A percentile compares a stretch with the other conserved stretches of the same genome.
Conservation (phyloP, 2,797 vertebrate species). For the Petrocephalus schoutedeni region DNA sequence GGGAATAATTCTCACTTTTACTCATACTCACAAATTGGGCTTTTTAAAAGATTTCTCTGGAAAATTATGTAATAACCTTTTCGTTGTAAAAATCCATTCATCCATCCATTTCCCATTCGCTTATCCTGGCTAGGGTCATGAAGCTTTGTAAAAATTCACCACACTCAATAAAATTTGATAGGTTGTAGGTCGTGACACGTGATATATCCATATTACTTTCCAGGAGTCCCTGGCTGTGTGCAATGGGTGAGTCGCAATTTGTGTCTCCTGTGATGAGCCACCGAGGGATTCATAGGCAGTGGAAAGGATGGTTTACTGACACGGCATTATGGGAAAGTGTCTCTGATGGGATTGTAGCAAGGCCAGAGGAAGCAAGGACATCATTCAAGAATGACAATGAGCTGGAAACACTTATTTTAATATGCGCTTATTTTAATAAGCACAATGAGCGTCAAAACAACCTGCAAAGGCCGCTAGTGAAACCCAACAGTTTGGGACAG, state of each 20-base stretch:
- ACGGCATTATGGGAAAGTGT: not conserved
- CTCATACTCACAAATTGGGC: not conserved
- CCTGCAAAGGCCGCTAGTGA: not conserved
- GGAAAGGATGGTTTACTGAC: not conserved
- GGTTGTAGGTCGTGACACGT: not conserved
- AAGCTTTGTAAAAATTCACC: not conserved
- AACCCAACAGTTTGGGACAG: not conserved
- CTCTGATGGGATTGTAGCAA: not conserved
- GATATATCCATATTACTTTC: not conserved
- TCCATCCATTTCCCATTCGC: not conserved
- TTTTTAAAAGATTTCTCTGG: not conserved
- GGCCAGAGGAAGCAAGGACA: not conserved
- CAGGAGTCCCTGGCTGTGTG: not conserved
- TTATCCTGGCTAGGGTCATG: not conserved
- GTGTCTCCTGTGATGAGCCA: not conserved
- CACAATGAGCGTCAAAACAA: not conserved
- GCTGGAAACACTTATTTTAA: not conserved
- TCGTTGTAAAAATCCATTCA: not conserved
- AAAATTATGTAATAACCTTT: not conserved
- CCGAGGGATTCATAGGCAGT: not conserved
- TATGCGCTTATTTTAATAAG: not conserved
- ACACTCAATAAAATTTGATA: not conserved
- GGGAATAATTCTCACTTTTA: not conserved
- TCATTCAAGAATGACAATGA: not conserved
- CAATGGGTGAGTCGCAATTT: not conserved